phyloP scores from a whole-genome alignment of 2,113 vertebrate species.

The Phylloscopus trochilus region DNA sequence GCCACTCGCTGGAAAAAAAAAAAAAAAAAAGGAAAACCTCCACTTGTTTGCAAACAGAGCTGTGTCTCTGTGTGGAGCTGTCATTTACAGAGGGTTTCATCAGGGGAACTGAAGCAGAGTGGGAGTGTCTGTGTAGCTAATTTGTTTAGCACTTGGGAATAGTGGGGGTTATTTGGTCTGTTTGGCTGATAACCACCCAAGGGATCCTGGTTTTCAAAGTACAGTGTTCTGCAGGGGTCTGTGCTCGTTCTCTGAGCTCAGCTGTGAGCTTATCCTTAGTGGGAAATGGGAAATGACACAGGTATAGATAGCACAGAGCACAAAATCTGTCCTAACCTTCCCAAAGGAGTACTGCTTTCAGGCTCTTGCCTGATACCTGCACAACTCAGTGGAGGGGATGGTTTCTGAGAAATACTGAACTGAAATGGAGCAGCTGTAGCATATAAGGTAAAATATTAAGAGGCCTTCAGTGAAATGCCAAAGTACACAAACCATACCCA shows the following conservation, averaged over 20 bases:
- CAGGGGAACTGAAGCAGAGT: neutral
- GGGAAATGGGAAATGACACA: neutral
- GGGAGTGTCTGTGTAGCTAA: neutral
- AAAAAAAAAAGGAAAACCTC: neutral
- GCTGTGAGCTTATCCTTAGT: neutral
- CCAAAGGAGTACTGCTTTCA: neutral
- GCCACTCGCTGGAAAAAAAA: neutral
- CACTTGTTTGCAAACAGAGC: neutral
- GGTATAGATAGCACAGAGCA: neutral
- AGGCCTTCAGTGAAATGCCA: neutral
- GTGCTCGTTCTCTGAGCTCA: accelerated
- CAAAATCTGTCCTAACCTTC: neutral
- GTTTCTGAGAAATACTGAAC: neutral
- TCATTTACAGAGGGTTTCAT: neutral
- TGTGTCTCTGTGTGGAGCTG: neutral
- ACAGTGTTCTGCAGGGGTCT: neutral
- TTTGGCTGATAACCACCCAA: neutral
- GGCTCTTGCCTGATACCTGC: neutral
- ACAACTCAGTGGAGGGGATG: neutral
- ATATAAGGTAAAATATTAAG: neutral
- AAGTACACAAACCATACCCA: neutral
- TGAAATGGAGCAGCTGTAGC: neutral
- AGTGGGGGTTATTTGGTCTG: neutral
- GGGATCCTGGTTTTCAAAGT: neutral
- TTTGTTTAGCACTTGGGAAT: neutral